phyloP scores from a whole-genome alignment of 2,888 invertebrate genomes.

The Leistus spinibarbis region DNA sequence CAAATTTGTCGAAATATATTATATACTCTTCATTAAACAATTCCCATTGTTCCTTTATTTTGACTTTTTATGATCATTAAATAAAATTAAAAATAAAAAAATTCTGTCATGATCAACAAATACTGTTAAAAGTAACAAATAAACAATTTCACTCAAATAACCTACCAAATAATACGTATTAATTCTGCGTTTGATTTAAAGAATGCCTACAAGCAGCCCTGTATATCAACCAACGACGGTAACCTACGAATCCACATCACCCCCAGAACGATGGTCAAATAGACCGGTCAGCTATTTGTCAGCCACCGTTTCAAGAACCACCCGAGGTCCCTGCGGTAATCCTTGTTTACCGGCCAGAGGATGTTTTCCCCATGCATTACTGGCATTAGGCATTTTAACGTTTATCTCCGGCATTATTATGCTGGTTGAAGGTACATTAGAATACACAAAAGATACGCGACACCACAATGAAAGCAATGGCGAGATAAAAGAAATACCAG shows the following conservation, averaged over 20 bases:
- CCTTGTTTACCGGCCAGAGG: constrained; percentile 53
- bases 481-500: constrained; percentile 39
- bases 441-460: constrained; percentile 60
- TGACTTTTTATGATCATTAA: no score
- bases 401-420: constrained; percentile 63
- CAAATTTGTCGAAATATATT: no score
- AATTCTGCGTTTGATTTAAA: constrained; percentile 43
- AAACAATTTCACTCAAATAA: no score
- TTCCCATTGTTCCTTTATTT: no score
- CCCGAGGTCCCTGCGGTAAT: constrained; percentile 64
- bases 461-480: constrained; percentile 50
- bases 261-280: constrained; percentile 53
- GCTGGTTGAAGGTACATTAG: constrained; percentile 67
- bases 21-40: no score
- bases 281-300: constrained; percentile 56
- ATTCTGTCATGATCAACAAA: not conserved
- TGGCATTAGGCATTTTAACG: constrained; percentile 48
- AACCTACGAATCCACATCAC: constrained; percentile 66
- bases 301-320: constrained; percentile 60
- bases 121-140: not conserved
- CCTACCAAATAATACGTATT: not conserved
- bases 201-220: constrained; percentile 71
- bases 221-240: constrained; percentile 82
- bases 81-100: no score
- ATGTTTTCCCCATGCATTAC: constrained; percentile 51